Conservation (phyloP, 2,113 vertebrate species). For the Colaptes auratus region DNA sequence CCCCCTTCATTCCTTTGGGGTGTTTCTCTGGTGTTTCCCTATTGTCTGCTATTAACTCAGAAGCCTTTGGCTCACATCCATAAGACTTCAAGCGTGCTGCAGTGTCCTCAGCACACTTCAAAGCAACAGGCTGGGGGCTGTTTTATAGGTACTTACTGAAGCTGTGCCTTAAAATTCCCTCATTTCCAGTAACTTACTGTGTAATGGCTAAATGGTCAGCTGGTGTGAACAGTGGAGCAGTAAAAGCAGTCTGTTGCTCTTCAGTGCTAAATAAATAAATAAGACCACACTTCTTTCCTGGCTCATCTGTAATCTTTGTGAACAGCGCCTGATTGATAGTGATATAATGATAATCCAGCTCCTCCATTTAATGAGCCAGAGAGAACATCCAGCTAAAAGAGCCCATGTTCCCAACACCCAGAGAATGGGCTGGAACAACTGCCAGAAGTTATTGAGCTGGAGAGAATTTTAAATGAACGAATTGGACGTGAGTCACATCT, state of each 20-base stretch:
- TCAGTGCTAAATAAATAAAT: background rate
- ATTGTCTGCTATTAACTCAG: background rate
- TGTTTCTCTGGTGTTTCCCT: background rate
- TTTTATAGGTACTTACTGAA: background rate
- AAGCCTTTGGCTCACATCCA: background rate
- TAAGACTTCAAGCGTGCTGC: too few relatives aligned
- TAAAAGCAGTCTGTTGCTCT: background rate
- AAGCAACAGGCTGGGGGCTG: background rate
- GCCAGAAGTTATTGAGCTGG: slow-evolving; percentile 45
- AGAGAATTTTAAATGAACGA: slow-evolving; percentile 49
- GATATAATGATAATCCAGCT: background rate
- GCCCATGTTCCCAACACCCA: slow-evolving; percentile 2
- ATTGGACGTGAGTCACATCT: slow-evolving; percentile 24
- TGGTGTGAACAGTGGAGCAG: background rate
- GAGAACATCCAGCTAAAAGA: slow-evolving; percentile 22
- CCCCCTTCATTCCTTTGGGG: background rate
- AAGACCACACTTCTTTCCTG: background rate
- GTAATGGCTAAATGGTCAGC: background rate
- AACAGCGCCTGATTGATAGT: slow-evolving; percentile 8
- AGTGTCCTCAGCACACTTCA: too few relatives aligned
- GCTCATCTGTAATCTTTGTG: background rate
- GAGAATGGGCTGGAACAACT: background rate
- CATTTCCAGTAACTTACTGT: background rate
- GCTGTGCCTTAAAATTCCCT: background rate
- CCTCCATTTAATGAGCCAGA: background rate